Percentiles rank a stretch among this genome's conserved stretches.
Conservation (phyloP, 2,797 vertebrate species). For the Cygnus olor region DNA sequence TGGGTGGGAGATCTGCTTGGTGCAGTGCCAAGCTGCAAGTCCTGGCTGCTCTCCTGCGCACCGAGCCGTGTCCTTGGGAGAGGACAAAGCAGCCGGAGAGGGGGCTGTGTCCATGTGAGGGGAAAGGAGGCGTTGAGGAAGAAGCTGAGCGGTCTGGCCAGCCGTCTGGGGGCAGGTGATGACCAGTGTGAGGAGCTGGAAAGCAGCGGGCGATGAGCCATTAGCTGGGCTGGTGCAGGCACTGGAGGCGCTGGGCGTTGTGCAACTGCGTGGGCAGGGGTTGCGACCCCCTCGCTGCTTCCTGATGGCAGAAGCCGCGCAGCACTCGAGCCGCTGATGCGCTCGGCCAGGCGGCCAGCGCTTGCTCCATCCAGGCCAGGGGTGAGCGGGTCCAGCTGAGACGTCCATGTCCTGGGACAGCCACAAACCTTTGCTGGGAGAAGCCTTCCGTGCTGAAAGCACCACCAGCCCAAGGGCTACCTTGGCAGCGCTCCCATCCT, state of each 20-base stretch:
- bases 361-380: not conserved
- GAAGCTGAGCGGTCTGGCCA: not conserved
- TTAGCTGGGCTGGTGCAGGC: not conserved
- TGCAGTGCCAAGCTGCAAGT: not conserved
- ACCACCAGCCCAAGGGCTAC: not conserved
- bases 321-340: not conserved
- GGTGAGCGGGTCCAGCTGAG: not conserved
- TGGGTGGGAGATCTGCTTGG: not conserved
- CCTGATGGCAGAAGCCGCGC: fast-evolving
- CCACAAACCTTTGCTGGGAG: not conserved
- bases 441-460: not conserved
- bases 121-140: not conserved
- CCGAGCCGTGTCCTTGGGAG: not conserved
- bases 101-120: not conserved
- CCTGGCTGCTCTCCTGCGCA: not conserved
- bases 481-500: not conserved
- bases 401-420: not conserved
- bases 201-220: not conserved
- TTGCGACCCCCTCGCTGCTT: not conserved
- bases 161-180: fast-evolving
- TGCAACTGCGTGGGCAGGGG: not conserved
- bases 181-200: not conserved
- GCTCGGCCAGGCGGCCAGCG: fast-evolving
- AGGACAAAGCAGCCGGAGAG: not conserved
- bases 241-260: not conserved